Evolutionary conservation across 2,113 vertebrate species (phyloP), one percentile per base, ranked within the genome.

Genomic region (Sinocyclocheilus anshuiensis): DNA sequence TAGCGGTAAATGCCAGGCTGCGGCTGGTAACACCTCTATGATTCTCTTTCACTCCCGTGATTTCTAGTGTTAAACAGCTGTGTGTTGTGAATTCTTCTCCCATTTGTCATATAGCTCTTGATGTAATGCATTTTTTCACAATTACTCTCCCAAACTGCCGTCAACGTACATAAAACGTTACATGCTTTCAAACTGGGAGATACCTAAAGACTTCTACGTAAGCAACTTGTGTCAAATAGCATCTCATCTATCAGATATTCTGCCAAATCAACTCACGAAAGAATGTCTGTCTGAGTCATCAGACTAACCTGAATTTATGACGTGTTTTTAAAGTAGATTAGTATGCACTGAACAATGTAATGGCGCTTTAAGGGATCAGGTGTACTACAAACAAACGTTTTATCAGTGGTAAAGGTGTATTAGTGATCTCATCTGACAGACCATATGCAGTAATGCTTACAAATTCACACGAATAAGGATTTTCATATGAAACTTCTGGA

Each of bases 261-360:
- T 85, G 74, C 74, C 74, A 85, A 65, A 65, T 33, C n/a, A 67
- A 18, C 24, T 36, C 61, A 63, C 5, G n/a, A 85, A 85, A 61
- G 72, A 77, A 77, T 85, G 83, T 50, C 16, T 84, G 55, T 29
- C 57, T 82, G 63, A 82, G 26, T 82, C 81, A 82, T 82, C 65
- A 36, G 81, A n/a, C 42, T 13, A 82, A 82, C 18, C 63, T 82
- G 80, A 82, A 55, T 65, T 36, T 24, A 82, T 82, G 81, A 82
- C 42, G 81, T 15, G 63, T 16, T 69, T 53, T 71, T 71, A 33
- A 55, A 82, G 63, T 22, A 5, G 9, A 69, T 69, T 71, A 33
- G 26, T 69, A 82, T 26, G 18, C 45, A 82, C 42, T 50, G 42
- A 82, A 1, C 55, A 61, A 80, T 1, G 12, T n/a, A 42, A 72